Conservation (phyloP, 2,888 invertebrate genomes). For the Seladonia tumulorum region DNA sequence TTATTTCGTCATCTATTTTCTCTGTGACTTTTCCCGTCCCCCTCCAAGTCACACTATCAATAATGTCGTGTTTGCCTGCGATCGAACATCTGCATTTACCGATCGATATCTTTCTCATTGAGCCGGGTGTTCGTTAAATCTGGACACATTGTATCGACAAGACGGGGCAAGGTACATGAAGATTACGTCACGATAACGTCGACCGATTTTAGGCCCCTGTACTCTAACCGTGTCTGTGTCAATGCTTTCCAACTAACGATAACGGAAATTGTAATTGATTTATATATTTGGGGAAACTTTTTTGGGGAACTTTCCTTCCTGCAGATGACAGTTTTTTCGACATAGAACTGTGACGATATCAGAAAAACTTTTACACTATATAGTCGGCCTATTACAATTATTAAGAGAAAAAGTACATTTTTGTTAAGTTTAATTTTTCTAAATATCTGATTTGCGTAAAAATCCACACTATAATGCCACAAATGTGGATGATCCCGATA, state of each 20-base stretch:
- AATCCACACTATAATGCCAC: too few relatives aligned
- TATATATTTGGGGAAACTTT: background rate
- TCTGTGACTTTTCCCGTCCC: conserved; percentile 1
- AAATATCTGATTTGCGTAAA: too few relatives aligned
- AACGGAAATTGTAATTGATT: conserved; percentile 25
- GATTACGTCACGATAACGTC: conserved; percentile 50
- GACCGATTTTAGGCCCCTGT: conserved; percentile 28
- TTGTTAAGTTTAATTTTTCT: too few relatives aligned
- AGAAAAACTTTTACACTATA: too few relatives aligned
- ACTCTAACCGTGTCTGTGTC: conserved; percentile 2
- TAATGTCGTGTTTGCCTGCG: conserved; percentile 64
- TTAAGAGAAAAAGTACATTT: too few relatives aligned
- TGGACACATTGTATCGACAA: conserved; percentile 66
- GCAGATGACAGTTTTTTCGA: background rate
- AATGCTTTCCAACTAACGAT: background rate
- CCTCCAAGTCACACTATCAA: conserved; percentile 48
- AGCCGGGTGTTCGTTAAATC: conserved; percentile 73
- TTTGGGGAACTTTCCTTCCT: background rate
- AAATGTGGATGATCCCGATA: too few relatives aligned
- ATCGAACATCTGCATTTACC: conserved; percentile 74
- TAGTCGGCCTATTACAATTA: too few relatives aligned
- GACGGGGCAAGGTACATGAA: conserved; percentile 36
- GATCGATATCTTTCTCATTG: conserved; percentile 63
- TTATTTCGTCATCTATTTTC: conserved; percentile 13
- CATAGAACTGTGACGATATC: too few relatives aligned